A percentile compares a stretch with the other conserved stretches of the same genome.
Evolutionary conservation across 2,888 invertebrate genomes (phyloP).

Genomic region (Quadroppia sp.): DNA sequence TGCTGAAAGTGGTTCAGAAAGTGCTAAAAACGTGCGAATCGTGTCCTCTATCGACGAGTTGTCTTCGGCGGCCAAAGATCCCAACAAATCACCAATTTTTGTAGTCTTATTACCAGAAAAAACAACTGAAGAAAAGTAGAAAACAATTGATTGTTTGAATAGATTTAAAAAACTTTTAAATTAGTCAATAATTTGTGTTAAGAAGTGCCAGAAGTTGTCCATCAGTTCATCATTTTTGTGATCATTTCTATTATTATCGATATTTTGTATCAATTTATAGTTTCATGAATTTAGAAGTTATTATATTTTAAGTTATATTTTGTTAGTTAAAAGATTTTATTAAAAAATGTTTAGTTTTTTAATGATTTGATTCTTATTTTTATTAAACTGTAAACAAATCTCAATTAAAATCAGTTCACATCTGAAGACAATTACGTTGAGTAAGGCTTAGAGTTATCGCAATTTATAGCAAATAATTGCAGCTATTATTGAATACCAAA

Average conservation of each 20-base stretch:
- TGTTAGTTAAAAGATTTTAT: neutral
- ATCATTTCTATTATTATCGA: neutral
- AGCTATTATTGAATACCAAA: too few relatives aligned
- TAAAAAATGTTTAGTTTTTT: neutral
- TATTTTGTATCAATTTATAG: neutral
- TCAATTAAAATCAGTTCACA: too few relatives aligned
- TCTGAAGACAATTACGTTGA: too few relatives aligned
- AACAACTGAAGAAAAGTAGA: neutral
- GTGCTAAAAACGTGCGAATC: constrained; percentile 30
- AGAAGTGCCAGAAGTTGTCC: constrained; percentile 1
- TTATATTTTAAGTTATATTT: too few relatives aligned
- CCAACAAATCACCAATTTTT: neutral
- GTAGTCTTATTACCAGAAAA: neutral
- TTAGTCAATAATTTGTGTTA: constrained; percentile 5
- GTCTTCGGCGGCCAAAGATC: neutral
- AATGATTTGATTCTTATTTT: too few relatives aligned
- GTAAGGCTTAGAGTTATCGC: too few relatives aligned
- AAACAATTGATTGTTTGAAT: neutral
- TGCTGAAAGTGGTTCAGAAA: neutral
- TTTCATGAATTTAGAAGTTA: neutral
- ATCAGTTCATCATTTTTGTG: constrained; percentile 13
- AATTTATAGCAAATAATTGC: too few relatives aligned
- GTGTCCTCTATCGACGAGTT: constrained; percentile 32
- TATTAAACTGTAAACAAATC: too few relatives aligned
- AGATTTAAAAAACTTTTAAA: neutral